These are phyloP conservation scores for Danio tinwini DNA, from an alignment of 2,797 vertebrate genomes.

Conservation along the genomic window DNA sequence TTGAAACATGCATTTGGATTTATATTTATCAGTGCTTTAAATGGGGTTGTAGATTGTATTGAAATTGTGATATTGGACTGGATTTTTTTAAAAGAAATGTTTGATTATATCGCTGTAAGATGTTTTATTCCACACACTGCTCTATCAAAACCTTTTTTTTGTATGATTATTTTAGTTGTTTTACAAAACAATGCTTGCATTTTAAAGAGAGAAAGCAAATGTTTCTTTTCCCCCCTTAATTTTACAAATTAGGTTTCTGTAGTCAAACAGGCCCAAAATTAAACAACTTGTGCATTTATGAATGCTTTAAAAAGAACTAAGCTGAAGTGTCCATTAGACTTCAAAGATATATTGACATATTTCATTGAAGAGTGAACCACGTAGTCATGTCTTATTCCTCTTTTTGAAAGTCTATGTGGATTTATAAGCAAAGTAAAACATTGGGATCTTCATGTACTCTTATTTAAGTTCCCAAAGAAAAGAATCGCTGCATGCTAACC, in stretches of 20 bases:
- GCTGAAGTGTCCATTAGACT: not conserved
- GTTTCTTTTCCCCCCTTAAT: not conserved
- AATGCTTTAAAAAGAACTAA: not conserved
- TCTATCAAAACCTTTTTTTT: slow-evolving; percentile 60
- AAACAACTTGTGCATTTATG: slow-evolving; percentile 1
- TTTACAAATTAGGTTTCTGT: not conserved
- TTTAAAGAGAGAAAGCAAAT: slow-evolving; percentile 11
- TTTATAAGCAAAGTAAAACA: not conserved
- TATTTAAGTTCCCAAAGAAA: not conserved
- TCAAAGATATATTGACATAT: not conserved
- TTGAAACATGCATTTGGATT: slow-evolving; percentile 68
- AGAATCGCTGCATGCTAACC: not conserved
- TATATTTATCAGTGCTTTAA: slow-evolving; percentile 83
- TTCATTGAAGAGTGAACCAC: not conserved
- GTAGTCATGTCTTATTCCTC: not conserved
- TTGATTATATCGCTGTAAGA: slow-evolving; percentile 76
- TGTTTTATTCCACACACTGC: slow-evolving; percentile 70
- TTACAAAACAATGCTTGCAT: slow-evolving; percentile 39
- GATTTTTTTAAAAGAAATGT: slow-evolving; percentile 55
- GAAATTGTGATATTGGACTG: slow-evolving; percentile 64
- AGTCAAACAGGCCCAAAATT: not conserved
- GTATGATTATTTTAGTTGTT: slow-evolving; percentile 53
- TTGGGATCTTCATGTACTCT: slow-evolving; percentile 3
- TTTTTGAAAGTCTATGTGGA: slow-evolving; percentile 2
- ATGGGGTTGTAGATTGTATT: slow-evolving; percentile 73